Conservation (phyloP, 2,113 vertebrate species). For the Echinops telfairi region DNA sequence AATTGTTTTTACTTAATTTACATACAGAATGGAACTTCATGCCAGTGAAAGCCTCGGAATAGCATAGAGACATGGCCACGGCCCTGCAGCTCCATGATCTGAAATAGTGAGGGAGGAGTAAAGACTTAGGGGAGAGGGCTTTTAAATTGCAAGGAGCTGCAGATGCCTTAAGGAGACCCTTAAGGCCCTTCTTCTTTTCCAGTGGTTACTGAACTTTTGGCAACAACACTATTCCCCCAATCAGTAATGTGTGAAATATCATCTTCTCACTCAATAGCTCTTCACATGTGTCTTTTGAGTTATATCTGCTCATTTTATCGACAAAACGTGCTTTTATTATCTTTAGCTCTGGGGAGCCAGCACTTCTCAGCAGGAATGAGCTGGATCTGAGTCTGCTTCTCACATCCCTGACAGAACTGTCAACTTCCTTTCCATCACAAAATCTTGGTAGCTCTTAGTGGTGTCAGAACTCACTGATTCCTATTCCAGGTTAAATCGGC, state of each 20-base stretch:
- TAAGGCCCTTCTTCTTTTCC: background rate
- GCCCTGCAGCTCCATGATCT: background rate
- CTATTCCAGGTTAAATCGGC: conserved; percentile 63
- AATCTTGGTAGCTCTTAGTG: conserved; percentile 61
- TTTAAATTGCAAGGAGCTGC: background rate
- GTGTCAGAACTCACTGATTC: conserved; percentile 69
- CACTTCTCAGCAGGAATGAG: conserved; percentile 59
- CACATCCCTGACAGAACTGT: conserved; percentile 70
- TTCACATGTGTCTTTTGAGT: conserved; percentile 7
- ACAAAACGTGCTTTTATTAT: conserved; percentile 53
- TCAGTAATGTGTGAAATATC: background rate
- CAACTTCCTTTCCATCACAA: conserved; percentile 70
- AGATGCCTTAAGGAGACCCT: background rate
- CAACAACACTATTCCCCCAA: background rate
- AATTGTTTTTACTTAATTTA: no score
- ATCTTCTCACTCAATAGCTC: background rate
- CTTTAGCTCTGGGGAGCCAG: conserved; percentile 37
- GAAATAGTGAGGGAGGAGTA: background rate
- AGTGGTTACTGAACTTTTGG: background rate
- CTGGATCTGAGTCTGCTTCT: conserved; percentile 70
- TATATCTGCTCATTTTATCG: conserved; percentile 33
- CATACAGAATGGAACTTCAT: background rate
- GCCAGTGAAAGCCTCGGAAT: background rate
- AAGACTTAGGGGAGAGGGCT: background rate
- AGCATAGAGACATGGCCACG: background rate